Evolutionary conservation across 1,140 invertebrate species (phyloP), one percentile per base, ranked within the genome.

Genomic region (Zaprionus ornatus): DNA sequence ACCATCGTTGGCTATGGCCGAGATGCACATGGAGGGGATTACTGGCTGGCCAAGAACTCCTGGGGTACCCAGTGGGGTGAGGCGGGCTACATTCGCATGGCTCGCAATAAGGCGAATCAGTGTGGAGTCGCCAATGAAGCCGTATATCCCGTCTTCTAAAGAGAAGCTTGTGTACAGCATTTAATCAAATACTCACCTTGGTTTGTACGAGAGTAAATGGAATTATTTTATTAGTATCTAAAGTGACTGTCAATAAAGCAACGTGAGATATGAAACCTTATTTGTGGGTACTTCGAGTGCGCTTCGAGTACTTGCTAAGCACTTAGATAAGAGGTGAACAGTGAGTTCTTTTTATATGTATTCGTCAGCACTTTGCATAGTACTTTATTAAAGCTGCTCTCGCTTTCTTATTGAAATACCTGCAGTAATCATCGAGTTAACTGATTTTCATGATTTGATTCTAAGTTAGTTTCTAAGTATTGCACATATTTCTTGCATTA

Each of bases 1-100:
- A 57, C 87, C 0, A 55, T 91, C 1, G 96, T 98, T 42, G 97
- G 98, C 42, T 98, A 97, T 92, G 97, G 97, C 5, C 95, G 94
- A 3, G 63, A 77, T 23, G 90, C 93, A 17, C 72, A 80, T 13
- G 94, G 93, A 1, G 32, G 52, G 1, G 93, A 95, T 56, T 96
- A 95, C 86, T 96, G 95, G 95, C 79, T 96, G 19, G 93, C 96
- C 9, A 96, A 96, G 84, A 96, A 96, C 91, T 92, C 90, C 4
- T 94, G 93, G 93, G 93, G 94, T 4, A 56, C 52, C 6, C 45
- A 32, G 1, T 96, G 94, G 94, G 95, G 95, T n/a, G 92, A 94
- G 21, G 48, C 93, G 1, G 95, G 95, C 1, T 95, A 94, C 87
- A 94, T 96, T 69, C 92, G 92, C 69, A 95, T 96, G 92, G 79